phyloP scores from a whole-genome alignment of 2,888 invertebrate genomes.

The Lamellibrachia columna region DNA sequence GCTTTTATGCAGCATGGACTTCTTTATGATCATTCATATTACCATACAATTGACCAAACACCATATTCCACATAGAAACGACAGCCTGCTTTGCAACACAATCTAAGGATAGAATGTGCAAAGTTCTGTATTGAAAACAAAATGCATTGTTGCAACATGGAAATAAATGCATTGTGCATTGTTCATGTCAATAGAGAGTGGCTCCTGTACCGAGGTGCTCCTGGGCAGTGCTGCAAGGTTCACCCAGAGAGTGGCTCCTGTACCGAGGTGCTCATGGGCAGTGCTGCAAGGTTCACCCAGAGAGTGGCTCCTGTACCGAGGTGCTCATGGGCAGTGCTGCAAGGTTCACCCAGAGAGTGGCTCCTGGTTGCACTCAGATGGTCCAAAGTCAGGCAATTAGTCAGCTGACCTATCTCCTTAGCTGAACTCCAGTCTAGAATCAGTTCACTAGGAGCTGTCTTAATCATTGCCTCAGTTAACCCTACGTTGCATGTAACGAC shows the following conservation, averaged over 20 bases:
- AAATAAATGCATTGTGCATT: no score
- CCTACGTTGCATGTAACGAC: neutral
- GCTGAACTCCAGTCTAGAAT: conserved; percentile 8
- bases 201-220: neutral
- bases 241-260: neutral
- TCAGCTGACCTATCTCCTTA: neutral
- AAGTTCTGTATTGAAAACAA: no score
- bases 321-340: neutral
- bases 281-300: neutral
- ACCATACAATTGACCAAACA: neutral
- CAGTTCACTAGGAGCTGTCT: neutral
- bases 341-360: neutral
- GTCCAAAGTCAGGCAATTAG: neutral
- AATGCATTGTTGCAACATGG: no score
- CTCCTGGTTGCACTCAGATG: neutral
- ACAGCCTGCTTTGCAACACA: neutral
- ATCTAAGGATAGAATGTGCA: neutral
- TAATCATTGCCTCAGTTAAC: neutral
- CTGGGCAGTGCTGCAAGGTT: neutral
- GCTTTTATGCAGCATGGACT: no score
- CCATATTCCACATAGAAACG: neutral
- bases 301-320: neutral
- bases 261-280: neutral
- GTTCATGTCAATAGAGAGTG: neutral
- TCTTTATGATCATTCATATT: neutral